phyloP scores from a whole-genome alignment of 2,797 vertebrate genomes.

The Falco concolor region DNA sequence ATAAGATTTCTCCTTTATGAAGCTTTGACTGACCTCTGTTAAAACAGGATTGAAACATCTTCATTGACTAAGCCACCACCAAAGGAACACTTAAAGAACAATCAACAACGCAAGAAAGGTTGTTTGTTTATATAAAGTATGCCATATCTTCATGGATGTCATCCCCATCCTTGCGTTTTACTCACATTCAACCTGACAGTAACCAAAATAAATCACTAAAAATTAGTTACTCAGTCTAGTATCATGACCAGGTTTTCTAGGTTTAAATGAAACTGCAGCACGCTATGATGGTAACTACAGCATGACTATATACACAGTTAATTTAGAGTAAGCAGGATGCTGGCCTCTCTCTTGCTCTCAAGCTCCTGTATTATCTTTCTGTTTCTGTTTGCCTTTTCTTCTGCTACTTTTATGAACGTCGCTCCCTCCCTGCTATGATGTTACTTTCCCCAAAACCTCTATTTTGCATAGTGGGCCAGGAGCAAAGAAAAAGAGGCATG shows the following conservation, averaged over 20 bases:
- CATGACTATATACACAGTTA: background rate
- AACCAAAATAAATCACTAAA: background rate
- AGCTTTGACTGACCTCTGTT: slow-evolving; percentile 89
- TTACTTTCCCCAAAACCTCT: background rate
- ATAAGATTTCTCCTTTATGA: slow-evolving; percentile 86
- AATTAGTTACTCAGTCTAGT: background rate
- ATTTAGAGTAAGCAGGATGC: background rate
- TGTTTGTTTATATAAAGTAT: background rate
- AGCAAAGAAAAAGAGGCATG: background rate
- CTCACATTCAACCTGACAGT: background rate
- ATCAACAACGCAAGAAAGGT: background rate
- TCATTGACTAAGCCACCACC: background rate
- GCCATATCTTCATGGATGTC: background rate
- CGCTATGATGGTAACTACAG: background rate
- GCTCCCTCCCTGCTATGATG: background rate
- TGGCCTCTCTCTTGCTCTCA: background rate
- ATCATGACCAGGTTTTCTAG: background rate
- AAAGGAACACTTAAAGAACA: background rate
- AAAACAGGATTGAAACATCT: slow-evolving; percentile 19
- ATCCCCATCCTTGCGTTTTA: background rate
- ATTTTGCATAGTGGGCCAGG: background rate
- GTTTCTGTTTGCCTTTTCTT: background rate
- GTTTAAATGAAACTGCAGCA: background rate
- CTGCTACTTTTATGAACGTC: background rate
- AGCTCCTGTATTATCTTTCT: background rate